phyloP scores from a whole-genome alignment of 2,888 invertebrate species.

The Cataglyphis cursor region DNA sequence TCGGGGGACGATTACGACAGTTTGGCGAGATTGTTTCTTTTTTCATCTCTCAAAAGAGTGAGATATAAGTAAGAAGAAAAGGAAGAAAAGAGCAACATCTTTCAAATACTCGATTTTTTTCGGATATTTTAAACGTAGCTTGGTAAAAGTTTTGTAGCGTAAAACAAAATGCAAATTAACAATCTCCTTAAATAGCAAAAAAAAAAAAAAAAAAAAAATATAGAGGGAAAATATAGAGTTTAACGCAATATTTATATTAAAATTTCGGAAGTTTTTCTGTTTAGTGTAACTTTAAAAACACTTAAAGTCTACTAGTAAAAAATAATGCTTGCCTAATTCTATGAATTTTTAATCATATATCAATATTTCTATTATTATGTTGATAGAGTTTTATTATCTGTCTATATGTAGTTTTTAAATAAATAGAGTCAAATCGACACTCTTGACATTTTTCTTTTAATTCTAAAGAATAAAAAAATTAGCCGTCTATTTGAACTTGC shows the following conservation, averaged over 20 bases:
- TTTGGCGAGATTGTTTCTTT: conserved; percentile 17
- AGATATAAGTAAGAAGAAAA: conserved; percentile 1
- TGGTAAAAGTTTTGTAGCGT: not conserved
- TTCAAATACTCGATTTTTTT: not conserved
- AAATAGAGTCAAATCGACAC: not conserved
- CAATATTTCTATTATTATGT: not conserved
- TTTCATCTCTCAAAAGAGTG: not conserved
- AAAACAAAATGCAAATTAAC: not conserved
- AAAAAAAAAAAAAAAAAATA: not conserved
- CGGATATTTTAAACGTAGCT: not conserved
- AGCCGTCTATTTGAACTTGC: not conserved
- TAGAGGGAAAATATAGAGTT: not conserved
- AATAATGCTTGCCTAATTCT: not conserved
- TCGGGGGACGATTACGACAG: conserved; percentile 37
- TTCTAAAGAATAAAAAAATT: not conserved
- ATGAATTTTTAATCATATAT: not conserved
- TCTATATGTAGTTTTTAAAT: not conserved
- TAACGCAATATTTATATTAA: not conserved
- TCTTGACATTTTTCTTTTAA: not conserved
- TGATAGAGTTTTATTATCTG: not conserved
- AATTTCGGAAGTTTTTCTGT: not conserved
- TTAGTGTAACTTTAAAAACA: not conserved
- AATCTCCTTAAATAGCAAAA: not conserved
- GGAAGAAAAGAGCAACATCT: not conserved
- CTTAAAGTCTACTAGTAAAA: not conserved